These are phyloP conservation scores for Microtus ochrogaster DNA, from an alignment of 2,113 vertebrate genomes.

Conservation along the genomic window DNA sequence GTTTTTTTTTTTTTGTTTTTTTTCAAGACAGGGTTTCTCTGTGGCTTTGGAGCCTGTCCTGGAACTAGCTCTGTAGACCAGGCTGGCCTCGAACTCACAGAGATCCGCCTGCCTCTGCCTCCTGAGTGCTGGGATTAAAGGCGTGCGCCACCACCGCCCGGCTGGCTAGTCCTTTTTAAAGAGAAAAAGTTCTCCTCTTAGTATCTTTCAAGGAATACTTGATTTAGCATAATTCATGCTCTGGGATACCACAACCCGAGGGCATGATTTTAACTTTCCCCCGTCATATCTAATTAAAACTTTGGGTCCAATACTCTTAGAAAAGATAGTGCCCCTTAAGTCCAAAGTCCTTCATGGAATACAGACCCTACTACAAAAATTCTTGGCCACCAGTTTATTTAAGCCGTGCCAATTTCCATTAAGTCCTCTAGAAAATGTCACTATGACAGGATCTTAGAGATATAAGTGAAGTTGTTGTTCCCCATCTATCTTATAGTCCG, in stretches of 20 bases:
- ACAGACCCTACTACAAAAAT: not conserved
- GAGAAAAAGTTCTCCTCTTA: not conserved
- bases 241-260: not conserved
- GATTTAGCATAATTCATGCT: not conserved
- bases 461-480: not conserved
- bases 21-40: no score
- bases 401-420: not conserved
- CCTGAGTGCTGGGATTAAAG: no score
- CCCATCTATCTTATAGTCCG: not conserved
- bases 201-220: not conserved
- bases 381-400: not conserved
- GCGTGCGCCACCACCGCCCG: no score
- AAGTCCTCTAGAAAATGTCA: not conserved
- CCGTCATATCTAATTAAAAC: not conserved
- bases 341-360: not conserved
- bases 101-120: no score
- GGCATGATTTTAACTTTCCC: not conserved
- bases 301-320: not conserved
- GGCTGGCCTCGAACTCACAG: no score
- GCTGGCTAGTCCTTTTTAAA: not conserved
- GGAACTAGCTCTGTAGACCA: no score
- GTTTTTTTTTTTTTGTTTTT: no score
- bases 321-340: not conserved
- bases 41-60: no score
- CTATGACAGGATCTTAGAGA: not conserved